Evolutionary conservation across 1,140 invertebrate genomes (phyloP).

Genomic region (Drosophila sp.): DNA sequence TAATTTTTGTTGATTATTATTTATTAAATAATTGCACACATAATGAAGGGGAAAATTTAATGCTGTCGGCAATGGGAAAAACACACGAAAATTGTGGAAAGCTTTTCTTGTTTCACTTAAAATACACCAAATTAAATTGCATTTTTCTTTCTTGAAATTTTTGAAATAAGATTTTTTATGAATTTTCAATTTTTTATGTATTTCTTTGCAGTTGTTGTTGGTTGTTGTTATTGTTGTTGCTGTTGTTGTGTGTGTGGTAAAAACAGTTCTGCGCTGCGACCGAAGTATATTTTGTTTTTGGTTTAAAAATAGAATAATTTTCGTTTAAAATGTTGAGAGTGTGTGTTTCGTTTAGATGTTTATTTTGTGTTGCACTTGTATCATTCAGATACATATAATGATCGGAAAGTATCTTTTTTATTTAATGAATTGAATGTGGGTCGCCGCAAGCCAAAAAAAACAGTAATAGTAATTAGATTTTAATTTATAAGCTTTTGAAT

Average conservation of each 20-base stretch:
- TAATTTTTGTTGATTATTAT: constrained; percentile 48
- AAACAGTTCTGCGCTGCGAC: not conserved
- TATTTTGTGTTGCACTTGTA: constrained; percentile 46
- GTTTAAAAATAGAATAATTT: constrained; percentile 50
- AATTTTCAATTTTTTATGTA: constrained; percentile 42
- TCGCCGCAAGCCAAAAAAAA: constrained; percentile 13
- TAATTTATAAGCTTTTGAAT: constrained; percentile 3
- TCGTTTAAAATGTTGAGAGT: constrained; percentile 26
- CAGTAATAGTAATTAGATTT: constrained; percentile 11
- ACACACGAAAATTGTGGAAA: constrained; percentile 54
- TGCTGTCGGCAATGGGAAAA: constrained; percentile 35
- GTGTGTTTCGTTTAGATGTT: constrained; percentile 21
- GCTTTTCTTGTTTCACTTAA: constrained; percentile 25
- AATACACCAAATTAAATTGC: constrained; percentile 41
- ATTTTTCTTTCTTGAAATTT: constrained; percentile 27
- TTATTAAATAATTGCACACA: constrained; percentile 74
- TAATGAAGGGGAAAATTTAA: constrained; percentile 58
- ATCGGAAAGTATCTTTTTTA: constrained; percentile 10
- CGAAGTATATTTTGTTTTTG: constrained; percentile 23
- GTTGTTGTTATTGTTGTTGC: constrained; percentile 9
- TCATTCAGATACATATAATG: constrained; percentile 32
- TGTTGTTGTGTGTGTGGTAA: not conserved
- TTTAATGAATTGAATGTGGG: not conserved
- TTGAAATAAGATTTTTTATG: constrained; percentile 32
- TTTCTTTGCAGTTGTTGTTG: not conserved